phyloP scores from a whole-genome alignment of 2,113 vertebrate genomes.

The Oreocharis arfaki region DNA sequence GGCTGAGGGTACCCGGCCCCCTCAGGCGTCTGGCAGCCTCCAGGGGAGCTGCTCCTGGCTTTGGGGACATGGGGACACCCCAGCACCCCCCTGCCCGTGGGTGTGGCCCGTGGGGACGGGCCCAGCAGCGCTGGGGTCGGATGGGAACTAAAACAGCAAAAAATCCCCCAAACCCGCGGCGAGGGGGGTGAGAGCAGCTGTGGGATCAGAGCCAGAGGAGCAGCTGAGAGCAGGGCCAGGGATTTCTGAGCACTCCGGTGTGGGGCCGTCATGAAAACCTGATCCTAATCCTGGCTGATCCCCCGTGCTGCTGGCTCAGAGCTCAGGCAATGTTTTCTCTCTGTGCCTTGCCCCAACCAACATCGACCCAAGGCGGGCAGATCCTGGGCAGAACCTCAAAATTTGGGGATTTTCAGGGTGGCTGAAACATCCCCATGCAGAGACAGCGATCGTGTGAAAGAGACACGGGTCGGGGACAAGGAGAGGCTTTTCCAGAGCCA shows the following conservation, averaged over 20 bases:
- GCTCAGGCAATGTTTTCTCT: not conserved
- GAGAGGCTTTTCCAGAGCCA: not conserved
- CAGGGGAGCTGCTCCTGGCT: rapidly evolving
- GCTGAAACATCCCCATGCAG: rapidly evolving
- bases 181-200: not conserved
- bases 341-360: rapidly evolving
- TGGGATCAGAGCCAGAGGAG: not conserved
- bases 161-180: rapidly evolving
- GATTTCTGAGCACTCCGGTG: not conserved
- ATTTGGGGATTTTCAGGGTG: not conserved
- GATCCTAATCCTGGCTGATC: not conserved
- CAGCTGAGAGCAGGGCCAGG: not conserved
- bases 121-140: rapidly evolving
- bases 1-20: not conserved
- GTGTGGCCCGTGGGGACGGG: rapidly evolving
- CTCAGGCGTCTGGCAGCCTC: rapidly evolving
- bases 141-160: not conserved
- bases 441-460: rapidly evolving
- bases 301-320: not conserved
- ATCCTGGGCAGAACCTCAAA: not conserved
- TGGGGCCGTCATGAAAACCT: not conserved
- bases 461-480: rapidly evolving
- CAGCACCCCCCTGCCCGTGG: rapidly evolving
- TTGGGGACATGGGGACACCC: too few species aligned
- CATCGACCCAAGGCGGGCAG: not conserved